Base-by-base conservation (phyloP, 2,888 invertebrate species). In the Deilephila elpenor region DNA sequence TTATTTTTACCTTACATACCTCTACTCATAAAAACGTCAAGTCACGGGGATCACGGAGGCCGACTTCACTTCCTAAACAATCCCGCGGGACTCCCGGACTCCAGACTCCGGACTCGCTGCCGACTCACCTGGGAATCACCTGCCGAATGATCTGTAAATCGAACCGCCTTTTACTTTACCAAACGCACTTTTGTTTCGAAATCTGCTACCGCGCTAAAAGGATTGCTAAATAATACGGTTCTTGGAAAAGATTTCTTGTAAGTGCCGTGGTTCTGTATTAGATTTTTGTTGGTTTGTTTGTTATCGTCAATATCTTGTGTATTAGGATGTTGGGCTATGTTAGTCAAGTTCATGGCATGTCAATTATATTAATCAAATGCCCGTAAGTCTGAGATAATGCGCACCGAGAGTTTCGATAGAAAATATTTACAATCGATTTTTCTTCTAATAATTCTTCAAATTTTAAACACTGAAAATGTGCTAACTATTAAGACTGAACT, bases 131-230 rank as follows among this genome's bases (percentile, higher is more conserved):
- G 86, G 83, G 82, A 79, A 85, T 89, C 91, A 92, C 93, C 93
- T 93, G 92, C 89, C 88, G 85, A 91, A 90, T 84, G 82, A 78
- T 79, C 82, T 80, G 77, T 76, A 80, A 83, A 86, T 85, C 83
- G 81, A 84, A 77, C 82, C 77, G 82, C 87, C 91, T 90, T 92
- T 92, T 90, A 90, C 86, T 90, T 85, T 82, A 86, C 89, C 91
- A 90, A 84, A 82, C 72, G 71, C 75, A 71, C 80, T 81, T 88
- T 91, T 92, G 88, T 88, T 89, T 88, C 53, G 59, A 37, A 17
- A 44, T 56, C 20, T 59, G 44, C 72, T 61, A 71, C 70, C 71
- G 59, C 67, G 61, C 61, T 76, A 72, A 75, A 74, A 78, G 79
- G 76, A 72, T 79, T 77, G 73, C 77, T 72, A 78, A 81, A 81